A percentile compares a stretch with the other conserved stretches of the same genome.
Evolutionary conservation across 2,888 invertebrate genomes (phyloP).

Genomic region (Ashinkailepas kermadecensis): DNA sequence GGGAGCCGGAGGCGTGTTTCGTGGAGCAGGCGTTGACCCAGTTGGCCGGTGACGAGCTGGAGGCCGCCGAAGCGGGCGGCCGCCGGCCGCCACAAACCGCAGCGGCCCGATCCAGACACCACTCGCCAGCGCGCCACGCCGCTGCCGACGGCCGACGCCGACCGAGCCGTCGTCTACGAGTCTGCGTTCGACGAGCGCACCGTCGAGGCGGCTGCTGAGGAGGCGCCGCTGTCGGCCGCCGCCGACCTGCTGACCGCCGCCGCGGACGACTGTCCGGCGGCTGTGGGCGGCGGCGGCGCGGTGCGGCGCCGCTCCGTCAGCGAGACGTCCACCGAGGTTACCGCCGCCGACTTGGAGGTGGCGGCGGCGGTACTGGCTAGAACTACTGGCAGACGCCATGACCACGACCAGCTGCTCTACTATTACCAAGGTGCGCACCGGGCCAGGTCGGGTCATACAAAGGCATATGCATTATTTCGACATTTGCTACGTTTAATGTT

Average conservation of each 20-base stretch:
- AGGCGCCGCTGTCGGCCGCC: constrained; percentile 32
- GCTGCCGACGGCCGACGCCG: neutral
- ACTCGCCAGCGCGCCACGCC: neutral
- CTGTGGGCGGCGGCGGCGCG: constrained; percentile 27
- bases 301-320: constrained; percentile 21
- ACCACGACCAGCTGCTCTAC: neutral
- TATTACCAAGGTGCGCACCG: neutral
- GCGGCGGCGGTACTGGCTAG: constrained; percentile 29
- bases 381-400: neutral
- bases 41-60: constrained; percentile 50
- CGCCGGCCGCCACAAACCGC: neutral
- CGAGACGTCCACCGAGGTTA: constrained; percentile 33
- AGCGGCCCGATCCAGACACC: neutral
- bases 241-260: neutral
- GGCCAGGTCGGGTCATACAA: too few species aligned
- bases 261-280: neutral
- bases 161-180: constrained; percentile 26
- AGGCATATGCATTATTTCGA: too few species aligned
- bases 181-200: constrained; percentile 34
- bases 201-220: constrained; percentile 40
- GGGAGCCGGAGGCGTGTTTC: constrained; percentile 72
- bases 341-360: constrained; percentile 42
- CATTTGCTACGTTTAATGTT: too few species aligned
- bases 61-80: constrained; percentile 17
- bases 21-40: constrained; percentile 71